Conservation (phyloP, 2,888 invertebrate genomes). For the Charanyca ferruginea region DNA sequence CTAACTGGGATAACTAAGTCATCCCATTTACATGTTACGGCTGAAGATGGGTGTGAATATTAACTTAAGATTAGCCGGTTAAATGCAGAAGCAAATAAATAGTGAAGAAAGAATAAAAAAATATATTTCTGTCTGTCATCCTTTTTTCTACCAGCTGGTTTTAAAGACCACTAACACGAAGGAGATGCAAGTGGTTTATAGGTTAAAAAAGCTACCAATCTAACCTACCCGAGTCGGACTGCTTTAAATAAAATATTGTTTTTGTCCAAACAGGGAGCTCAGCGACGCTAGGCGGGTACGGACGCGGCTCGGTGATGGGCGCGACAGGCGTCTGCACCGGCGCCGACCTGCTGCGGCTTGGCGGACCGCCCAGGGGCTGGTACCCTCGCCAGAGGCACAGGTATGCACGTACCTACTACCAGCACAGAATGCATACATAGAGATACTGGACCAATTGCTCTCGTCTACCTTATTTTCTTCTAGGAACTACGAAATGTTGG, state of each 20-base stretch:
- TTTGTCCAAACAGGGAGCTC: conserved; percentile 81
- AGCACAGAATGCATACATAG: not conserved
- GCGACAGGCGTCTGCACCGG: conserved; percentile 91
- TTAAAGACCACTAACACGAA: too few relatives aligned
- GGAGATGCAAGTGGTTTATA: too few relatives aligned
- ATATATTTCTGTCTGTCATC: too few relatives aligned
- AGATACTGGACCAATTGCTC: not conserved
- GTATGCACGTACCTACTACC: conserved; percentile 55
- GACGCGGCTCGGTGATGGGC: conserved; percentile 88
- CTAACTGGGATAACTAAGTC: too few relatives aligned
- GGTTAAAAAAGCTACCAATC: too few relatives aligned
- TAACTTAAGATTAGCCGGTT: too few relatives aligned
- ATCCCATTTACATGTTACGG: too few relatives aligned
- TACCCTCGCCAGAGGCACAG: conserved; percentile 94
- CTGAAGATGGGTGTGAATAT: too few relatives aligned
- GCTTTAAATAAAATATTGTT: not conserved
- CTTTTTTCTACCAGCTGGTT: too few relatives aligned
- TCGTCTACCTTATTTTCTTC: not conserved
- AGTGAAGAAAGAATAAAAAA: too few relatives aligned
- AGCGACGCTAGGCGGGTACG: conserved; percentile 88
- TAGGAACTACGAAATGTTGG: not conserved
- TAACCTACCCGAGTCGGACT: too few relatives aligned
- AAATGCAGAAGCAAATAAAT: too few relatives aligned
- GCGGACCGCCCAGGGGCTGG: conserved; percentile 96
- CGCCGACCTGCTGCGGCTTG: conserved; percentile 95